phyloP scores from a whole-genome alignment of 2,797 vertebrate species.

The Macroramphosus scolopax region DNA sequence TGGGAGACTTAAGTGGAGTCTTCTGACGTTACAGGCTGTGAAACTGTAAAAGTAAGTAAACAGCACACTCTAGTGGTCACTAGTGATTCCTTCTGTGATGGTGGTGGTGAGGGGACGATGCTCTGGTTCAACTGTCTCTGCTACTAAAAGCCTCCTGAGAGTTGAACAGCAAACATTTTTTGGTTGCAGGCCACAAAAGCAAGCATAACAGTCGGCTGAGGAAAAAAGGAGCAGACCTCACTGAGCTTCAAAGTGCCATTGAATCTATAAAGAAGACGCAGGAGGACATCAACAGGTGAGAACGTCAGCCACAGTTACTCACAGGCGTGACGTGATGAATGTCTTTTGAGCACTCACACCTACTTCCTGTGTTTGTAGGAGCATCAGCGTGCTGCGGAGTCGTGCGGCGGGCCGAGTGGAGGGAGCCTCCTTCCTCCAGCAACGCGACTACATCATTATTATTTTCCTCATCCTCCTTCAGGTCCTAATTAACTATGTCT shows the following conservation, averaged over 20 bases:
- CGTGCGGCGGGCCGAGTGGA: constrained; percentile 80
- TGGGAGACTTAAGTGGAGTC: too few relatives aligned
- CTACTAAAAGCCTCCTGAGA: not conserved
- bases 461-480: constrained; percentile 89
- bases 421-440: constrained; percentile 85
- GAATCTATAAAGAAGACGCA: constrained; percentile 94
- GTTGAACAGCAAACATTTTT: not conserved
- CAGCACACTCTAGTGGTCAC: constrained; percentile 5
- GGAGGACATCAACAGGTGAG: constrained; percentile 95
- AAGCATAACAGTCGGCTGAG: constrained; percentile 87
- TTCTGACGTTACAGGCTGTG: too few relatives aligned
- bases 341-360: too few relatives aligned
- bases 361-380: constrained; percentile 70
- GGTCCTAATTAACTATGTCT: constrained; percentile 90
- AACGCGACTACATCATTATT: constrained; percentile 91
- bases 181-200: constrained; percentile 83
- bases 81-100: not conserved
- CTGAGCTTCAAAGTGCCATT: constrained; percentile 94
- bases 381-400: constrained; percentile 84
- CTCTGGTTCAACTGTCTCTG: not conserved
- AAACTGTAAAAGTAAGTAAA: not conserved
- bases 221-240: constrained; percentile 91
- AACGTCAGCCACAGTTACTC: too few relatives aligned
- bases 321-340: fast-evolving
- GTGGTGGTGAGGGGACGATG: not conserved